A percentile compares a stretch with the other conserved stretches of the same genome.
These are phyloP conservation scores for Oxygymnocypris stewartii DNA, from an alignment of 2,113 vertebrate species.

Conservation along the genomic window DNA sequence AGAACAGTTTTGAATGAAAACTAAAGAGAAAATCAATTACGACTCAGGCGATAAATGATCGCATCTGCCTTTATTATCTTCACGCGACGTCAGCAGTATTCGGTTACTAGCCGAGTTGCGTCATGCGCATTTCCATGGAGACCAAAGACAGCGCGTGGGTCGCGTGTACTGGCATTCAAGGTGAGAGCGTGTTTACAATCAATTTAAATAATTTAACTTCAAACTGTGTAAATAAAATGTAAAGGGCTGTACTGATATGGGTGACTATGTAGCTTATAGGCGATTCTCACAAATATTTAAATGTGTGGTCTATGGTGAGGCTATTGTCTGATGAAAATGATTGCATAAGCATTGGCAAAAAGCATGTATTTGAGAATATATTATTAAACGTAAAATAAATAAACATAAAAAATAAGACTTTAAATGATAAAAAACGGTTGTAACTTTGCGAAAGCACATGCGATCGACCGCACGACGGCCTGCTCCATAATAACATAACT, in stretches of 20 bases:
- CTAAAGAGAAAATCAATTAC: slow-evolving; percentile 21
- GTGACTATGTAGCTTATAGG: background rate
- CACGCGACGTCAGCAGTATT: background rate
- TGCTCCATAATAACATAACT: no score
- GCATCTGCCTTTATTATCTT: background rate
- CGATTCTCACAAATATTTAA: background rate
- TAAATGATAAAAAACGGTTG: background rate
- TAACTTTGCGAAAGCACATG: background rate
- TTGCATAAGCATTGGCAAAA: background rate
- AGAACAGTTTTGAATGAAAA: background rate
- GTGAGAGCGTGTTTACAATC: background rate
- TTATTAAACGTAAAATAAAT: background rate
- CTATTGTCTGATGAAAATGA: background rate
- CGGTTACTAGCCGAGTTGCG: background rate
- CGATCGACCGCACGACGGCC: no score
- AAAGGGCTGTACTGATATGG: background rate
- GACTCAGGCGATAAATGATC: slow-evolving; percentile 1
- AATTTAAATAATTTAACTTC: background rate
- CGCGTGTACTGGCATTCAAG: background rate
- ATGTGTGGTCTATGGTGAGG: background rate
- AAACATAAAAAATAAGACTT: background rate
- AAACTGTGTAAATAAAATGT: background rate
- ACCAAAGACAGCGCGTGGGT: slow-evolving; percentile 9
- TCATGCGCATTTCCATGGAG: slow-evolving; percentile 37
- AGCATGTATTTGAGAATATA: background rate